These are phyloP conservation scores for Ecdyonurus torrentis DNA, from an alignment of 2,888 invertebrate species.

Conservation along the genomic window DNA sequence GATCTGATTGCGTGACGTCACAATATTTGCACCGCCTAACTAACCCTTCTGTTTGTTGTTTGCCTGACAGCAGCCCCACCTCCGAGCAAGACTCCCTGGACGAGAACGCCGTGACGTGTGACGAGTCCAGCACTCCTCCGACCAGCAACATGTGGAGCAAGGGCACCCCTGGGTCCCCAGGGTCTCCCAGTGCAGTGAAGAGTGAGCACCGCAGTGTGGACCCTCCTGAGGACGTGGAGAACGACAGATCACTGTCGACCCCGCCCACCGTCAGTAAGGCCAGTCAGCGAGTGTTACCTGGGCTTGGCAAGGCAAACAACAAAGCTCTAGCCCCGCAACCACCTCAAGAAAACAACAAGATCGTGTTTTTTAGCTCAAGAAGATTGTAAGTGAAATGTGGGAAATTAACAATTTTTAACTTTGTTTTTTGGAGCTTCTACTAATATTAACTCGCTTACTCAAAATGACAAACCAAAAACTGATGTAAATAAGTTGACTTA, in stretches of 20 bases:
- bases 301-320: no score
- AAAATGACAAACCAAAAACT: no score
- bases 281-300: no score
- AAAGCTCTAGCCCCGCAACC: neutral
- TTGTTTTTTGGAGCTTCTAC: no score
- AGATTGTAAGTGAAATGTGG: neutral
- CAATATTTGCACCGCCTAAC: neutral
- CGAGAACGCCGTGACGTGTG: constrained; percentile 48
- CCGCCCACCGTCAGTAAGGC: no score
- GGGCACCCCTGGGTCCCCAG: no score
- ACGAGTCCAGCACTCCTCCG: constrained; percentile 21
- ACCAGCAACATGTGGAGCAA: constrained; percentile 23
- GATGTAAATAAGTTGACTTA: no score
- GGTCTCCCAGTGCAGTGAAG: constrained; percentile 20
- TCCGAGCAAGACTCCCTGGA: constrained; percentile 74
- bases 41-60: constrained; percentile 12
- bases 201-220: constrained; percentile 12
- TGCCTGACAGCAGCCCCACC: constrained; percentile 40
- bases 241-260: no score
- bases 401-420: no score
- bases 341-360: neutral
- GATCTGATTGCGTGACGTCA: neutral
- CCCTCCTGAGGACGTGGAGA: constrained; percentile 9
- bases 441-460: no score
- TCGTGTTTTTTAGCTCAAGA: neutral